These are phyloP conservation scores for Girardia tigrina DNA, from an alignment of 2,888 invertebrate species.

Conservation along the genomic window DNA sequence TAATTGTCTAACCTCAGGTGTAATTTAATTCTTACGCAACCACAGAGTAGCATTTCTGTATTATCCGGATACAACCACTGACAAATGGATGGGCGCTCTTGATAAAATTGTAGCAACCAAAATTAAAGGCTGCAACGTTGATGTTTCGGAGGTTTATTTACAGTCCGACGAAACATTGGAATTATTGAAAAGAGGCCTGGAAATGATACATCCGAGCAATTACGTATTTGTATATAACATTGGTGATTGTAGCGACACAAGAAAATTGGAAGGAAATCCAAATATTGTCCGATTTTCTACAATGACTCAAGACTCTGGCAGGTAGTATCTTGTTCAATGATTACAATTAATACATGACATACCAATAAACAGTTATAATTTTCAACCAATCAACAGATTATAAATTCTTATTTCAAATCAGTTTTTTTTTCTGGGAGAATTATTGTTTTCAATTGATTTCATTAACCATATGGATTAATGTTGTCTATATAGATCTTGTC, in stretches of 20 bases:
- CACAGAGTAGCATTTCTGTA: not conserved
- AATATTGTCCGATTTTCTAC: slow-evolving; percentile 9
- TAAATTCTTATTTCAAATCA: too few species aligned
- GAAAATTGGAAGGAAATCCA: slow-evolving; percentile 9
- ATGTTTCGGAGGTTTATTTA: not conserved
- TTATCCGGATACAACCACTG: not conserved
- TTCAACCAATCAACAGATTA: too few species aligned
- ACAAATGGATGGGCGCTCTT: not conserved
- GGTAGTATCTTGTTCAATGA: not conserved
- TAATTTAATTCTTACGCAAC: too few species aligned
- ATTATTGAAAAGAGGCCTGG: not conserved
- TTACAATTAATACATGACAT: too few species aligned
- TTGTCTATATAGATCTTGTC: too few species aligned
- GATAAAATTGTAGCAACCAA: not conserved
- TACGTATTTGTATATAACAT: slow-evolving; percentile 15
- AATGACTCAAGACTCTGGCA: slow-evolving; percentile 9
- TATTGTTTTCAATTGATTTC: too few species aligned
- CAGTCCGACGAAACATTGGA: not conserved
- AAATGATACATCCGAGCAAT: not conserved
- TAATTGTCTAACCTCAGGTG: too few species aligned
- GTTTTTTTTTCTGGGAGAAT: too few species aligned
- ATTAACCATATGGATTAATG: too few species aligned
- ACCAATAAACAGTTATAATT: too few species aligned
- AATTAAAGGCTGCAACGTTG: not conserved
- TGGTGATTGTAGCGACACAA: slow-evolving; percentile 11